These are phyloP conservation scores for Raja brachyura DNA, from an alignment of 2,113 vertebrate species.

Conservation along the genomic window DNA sequence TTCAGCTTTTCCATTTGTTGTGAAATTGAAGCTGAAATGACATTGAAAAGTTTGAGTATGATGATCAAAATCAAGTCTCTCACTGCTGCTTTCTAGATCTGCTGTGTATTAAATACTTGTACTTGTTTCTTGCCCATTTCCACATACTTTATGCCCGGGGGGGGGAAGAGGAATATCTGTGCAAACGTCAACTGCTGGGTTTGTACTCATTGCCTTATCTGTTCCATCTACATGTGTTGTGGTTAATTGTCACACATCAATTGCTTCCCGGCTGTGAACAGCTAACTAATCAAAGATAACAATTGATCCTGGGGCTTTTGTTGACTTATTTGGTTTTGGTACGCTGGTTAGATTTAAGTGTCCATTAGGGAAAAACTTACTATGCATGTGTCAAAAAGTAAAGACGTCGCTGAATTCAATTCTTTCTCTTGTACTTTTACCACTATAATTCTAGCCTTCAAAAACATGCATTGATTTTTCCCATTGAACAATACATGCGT, in stretches of 20 bases:
- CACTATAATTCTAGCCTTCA: neutral
- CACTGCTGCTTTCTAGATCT: neutral
- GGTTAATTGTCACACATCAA: neutral
- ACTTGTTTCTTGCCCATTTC: neutral
- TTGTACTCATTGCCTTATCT: neutral
- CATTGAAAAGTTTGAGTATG: neutral
- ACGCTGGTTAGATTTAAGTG: neutral
- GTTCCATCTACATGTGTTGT: neutral
- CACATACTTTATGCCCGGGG: neutral
- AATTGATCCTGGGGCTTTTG: neutral
- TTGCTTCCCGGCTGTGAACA: neutral
- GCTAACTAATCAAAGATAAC: neutral
- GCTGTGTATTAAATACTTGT: neutral
- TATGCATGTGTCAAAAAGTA: neutral
- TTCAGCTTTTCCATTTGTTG: neutral
- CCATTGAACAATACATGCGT: neutral
- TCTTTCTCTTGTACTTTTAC: neutral
- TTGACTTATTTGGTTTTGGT: neutral
- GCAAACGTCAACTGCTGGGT: neutral
- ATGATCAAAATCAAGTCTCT: neutral
- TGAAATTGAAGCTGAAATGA: neutral
- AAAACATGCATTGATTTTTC: conserved; percentile 15
- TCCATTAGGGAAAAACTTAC: neutral
- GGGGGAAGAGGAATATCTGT: neutral
- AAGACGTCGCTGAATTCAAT: neutral